phyloP scores from a whole-genome alignment of 2,888 invertebrate genomes.

The Drosophila tanythrix region DNA sequence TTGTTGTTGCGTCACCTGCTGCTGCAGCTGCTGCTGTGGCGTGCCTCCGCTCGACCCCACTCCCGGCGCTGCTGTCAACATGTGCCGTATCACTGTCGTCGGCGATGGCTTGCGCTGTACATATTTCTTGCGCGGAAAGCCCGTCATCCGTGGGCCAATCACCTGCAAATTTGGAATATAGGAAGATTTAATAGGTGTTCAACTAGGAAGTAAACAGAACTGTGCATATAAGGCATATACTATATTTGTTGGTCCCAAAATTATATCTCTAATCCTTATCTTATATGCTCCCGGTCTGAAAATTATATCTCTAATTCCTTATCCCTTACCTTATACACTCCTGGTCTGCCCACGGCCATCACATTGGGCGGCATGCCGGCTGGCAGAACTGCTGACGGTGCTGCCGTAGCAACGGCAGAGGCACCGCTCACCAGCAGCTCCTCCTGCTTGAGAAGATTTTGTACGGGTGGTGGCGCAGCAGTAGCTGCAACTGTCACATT shows the following conservation, averaged over 20 bases:
- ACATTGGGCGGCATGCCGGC: conserved; percentile 78
- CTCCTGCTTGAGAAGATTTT: conserved; percentile 74
- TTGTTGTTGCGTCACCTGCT: conserved; percentile 58
- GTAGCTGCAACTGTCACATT: conserved; percentile 57
- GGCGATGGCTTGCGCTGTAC: conserved; percentile 87
- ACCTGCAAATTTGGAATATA: conserved; percentile 65
- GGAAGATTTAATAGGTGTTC: background rate
- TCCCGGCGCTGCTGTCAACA: conserved; percentile 84
- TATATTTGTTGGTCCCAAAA: background rate
- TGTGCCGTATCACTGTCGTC: conserved; percentile 87
- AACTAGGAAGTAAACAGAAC: background rate
- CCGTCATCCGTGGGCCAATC: conserved; percentile 83
- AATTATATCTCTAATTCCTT: background rate
- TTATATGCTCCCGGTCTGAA: too few relatives aligned
- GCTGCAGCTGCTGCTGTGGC: conserved; percentile 60
- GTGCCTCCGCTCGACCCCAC: conserved; percentile 32
- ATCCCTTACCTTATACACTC: conserved; percentile 82
- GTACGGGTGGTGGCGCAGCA: conserved; percentile 67
- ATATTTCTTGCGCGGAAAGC: conserved; percentile 85
- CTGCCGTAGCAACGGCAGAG: conserved; percentile 40
- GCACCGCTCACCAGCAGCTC: conserved; percentile 63
- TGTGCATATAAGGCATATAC: background rate
- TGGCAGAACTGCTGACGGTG: conserved; percentile 46
- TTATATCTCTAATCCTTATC: too few relatives aligned
- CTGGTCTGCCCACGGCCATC: conserved; percentile 83